phyloP scores from a whole-genome alignment of 2,888 invertebrate species.

The Drosophila helvetica region DNA sequence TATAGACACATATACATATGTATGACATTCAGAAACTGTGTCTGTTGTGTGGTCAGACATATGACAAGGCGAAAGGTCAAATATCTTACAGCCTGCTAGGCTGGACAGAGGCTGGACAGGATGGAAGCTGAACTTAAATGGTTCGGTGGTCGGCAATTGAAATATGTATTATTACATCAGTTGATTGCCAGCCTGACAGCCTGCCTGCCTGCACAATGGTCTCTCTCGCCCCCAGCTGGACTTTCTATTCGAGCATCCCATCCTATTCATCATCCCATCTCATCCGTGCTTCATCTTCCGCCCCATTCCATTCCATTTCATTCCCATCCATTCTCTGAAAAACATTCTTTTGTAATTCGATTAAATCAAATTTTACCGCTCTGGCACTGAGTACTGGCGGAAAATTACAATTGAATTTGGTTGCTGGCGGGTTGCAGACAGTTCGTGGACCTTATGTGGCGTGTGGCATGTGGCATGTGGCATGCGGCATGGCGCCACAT shows the following conservation, averaged over 20 bases:
- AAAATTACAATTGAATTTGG: conserved; percentile 60
- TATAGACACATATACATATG: too few relatives aligned
- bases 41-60: too few relatives aligned
- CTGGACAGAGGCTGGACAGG: too few relatives aligned
- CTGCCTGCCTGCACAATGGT: neutral
- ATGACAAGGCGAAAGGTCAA: neutral
- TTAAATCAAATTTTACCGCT: conserved; percentile 43
- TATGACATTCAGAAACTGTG: neutral
- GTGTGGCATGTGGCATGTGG: too few relatives aligned
- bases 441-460: conserved; percentile 29
- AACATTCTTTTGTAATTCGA: conserved; percentile 48
- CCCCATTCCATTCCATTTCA: conserved; percentile 3
- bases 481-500: too few relatives aligned
- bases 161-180: conserved; percentile 26
- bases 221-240: neutral
- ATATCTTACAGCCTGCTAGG: neutral
- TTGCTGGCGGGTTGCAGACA: neutral
- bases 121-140: conserved; percentile 2
- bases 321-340: conserved; percentile 18
- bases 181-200: conserved; percentile 15
- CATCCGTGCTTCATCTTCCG: too few relatives aligned
- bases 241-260: neutral
- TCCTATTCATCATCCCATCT: neutral
- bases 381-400: conserved; percentile 35
- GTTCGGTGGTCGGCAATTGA: conserved; percentile 16